phyloP scores from a whole-genome alignment of 2,113 vertebrate species.

The Oriolus oriolus region DNA sequence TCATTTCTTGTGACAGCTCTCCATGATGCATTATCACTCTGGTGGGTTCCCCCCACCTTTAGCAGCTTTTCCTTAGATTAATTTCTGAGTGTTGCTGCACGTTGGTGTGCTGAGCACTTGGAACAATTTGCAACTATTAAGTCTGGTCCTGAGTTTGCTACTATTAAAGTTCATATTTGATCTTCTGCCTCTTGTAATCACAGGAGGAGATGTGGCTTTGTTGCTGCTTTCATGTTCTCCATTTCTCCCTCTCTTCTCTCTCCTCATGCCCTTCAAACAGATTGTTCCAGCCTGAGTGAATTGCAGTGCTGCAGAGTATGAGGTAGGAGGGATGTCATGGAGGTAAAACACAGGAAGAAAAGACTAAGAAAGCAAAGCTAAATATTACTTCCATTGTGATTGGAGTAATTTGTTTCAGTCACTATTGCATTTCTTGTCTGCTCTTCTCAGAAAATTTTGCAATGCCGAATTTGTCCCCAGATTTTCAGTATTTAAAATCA shows the following conservation, averaged over 20 bases:
- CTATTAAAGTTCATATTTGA: slow-evolving; percentile 1
- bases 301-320: background rate
- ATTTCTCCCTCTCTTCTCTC: background rate
- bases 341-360: background rate
- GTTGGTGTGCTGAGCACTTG: background rate
- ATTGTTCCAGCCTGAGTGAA: background rate
- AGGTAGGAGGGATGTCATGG: background rate
- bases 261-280: background rate
- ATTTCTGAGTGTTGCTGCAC: slow-evolving; percentile 8
- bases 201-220: background rate
- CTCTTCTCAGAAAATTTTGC: background rate
- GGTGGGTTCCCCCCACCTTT: slow-evolving; percentile 1
- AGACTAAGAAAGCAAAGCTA: background rate
- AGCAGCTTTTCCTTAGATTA: slow-evolving; percentile 39
- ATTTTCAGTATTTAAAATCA: background rate
- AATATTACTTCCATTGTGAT: background rate
- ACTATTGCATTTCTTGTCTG: background rate
- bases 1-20: slow-evolving; percentile 61
- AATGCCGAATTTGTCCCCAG: background rate
- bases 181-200: background rate
- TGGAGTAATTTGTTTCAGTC: background rate
- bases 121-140: slow-evolving; percentile 8
- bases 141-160: background rate
- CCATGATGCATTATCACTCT: slow-evolving; percentile 46
- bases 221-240: background rate